These are phyloP conservation scores for Leptobrachium ailaonicum DNA, from an alignment of 2,113 vertebrate species.

Conservation along the genomic window DNA sequence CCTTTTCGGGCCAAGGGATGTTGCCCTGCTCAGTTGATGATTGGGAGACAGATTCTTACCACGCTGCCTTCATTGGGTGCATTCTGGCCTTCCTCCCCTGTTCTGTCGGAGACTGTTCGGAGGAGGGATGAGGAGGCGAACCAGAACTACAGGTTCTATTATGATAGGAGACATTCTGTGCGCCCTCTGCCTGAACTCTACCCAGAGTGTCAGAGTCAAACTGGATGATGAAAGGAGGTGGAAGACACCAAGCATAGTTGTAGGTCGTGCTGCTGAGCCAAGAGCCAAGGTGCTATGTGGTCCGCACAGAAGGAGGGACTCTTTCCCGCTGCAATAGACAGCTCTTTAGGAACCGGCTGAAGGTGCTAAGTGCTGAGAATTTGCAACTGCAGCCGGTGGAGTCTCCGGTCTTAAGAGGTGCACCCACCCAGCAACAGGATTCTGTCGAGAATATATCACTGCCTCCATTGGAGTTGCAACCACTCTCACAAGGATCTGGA, in stretches of 20 bases:
- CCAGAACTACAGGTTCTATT: background rate
- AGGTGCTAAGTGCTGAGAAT: too few species aligned
- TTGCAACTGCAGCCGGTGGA: too few species aligned
- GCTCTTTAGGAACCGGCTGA: too few species aligned
- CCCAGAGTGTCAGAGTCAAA: background rate
- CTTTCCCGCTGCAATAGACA: too few species aligned
- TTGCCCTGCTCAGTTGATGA: background rate
- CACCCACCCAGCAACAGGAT: too few species aligned
- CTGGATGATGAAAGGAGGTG: conserved; percentile 1
- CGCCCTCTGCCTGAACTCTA: background rate
- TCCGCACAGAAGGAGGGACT: too few species aligned
- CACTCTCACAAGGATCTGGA: too few species aligned
- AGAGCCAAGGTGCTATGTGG: too few species aligned
- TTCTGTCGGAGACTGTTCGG: background rate
- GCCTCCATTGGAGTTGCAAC: too few species aligned
- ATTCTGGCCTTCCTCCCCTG: background rate
- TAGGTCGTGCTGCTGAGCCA: too few species aligned
- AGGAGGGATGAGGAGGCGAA: background rate
- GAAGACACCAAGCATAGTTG: background rate
- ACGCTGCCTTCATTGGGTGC: background rate
- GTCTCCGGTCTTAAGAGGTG: too few species aligned
- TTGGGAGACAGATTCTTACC: background rate
- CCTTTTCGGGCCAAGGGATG: background rate
- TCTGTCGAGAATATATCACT: too few species aligned
- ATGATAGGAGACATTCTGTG: background rate